Evolutionary conservation across 2,113 vertebrate genomes (phyloP), one percentile per base, ranked within the genome.

Genomic region (Lipotes vexillifer): DNA sequence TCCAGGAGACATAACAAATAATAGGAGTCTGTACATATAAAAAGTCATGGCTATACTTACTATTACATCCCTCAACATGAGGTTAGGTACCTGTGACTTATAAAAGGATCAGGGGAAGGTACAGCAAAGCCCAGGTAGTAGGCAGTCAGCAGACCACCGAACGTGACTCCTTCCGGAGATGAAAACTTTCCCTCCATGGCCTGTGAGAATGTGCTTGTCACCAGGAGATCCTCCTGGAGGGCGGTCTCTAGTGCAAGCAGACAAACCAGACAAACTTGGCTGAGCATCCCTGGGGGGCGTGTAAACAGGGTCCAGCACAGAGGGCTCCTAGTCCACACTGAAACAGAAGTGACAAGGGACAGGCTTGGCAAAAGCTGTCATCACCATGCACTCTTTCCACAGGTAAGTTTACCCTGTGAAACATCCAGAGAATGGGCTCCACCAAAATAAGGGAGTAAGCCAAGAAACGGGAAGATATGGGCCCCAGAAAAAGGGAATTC

Each of bases 151-250:
- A 98, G 99, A 99, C 94, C 99, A 99, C 20, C 99, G 99, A 99
- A 99, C 97, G 99, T 99, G 99, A 99, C 99, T 82, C 99, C 99
- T 97, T 46, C 99, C 0, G 99, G 99, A 97, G 99, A 99, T 97
- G 98, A 99, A 97, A 99, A 99, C 97, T 99, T 99, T 72, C 99
- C 99, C 57, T 99, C 99, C 0, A 99, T 99, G 59, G 99, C 99
- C 98, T 99, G 99, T 98, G 99, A 99, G 99, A 99, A 99, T 3
- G 99, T 99, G 98, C 99, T 99, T 46, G 99, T 99, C 18, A 99
- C 99, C 52, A 99, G 99, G 1, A 98, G 99, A 18, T 99, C 99
- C 0, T 99, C 99, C 98, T 99, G 98, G 99, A 99, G 99, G 7
- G 99, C 99, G 59, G 99, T 99, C 97, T 99, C 99, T 98, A 99